A percentile compares a stretch with the other conserved stretches of the same genome.
phyloP scores from a whole-genome alignment of 2,113 vertebrate species.

The Panurus biarmicus region DNA sequence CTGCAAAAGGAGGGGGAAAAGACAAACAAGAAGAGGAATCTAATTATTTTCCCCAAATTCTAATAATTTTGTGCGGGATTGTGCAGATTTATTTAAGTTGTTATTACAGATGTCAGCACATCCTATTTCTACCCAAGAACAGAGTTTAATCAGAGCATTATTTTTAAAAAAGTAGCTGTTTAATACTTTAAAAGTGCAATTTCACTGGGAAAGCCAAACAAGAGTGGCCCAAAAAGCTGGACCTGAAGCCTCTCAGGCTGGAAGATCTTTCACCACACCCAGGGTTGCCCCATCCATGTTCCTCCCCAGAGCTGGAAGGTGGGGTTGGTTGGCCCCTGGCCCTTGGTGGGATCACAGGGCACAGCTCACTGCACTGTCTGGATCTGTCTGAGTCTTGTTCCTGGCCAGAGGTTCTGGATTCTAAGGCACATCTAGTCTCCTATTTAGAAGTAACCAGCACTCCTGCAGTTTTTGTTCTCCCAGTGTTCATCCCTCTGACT shows the following conservation, averaged over 20 bases:
- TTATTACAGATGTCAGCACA: neutral
- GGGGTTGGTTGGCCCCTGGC: too few relatives aligned
- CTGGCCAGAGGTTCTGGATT: neutral
- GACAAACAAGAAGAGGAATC: neutral
- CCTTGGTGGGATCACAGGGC: neutral
- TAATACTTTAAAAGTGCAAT: neutral
- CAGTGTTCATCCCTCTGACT: neutral
- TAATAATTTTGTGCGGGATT: neutral
- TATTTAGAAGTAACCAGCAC: neutral
- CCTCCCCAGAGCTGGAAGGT: neutral
- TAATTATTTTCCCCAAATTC: neutral
- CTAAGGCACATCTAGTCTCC: neutral
- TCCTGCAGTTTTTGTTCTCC: neutral
- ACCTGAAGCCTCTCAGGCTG: neutral
- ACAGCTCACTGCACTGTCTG: neutral
- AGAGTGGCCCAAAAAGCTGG: neutral
- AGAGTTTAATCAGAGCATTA: neutral
- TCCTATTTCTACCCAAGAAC: neutral
- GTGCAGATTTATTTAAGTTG: neutral
- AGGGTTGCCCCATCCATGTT: neutral
- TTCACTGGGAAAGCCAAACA: neutral
- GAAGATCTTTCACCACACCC: neutral
- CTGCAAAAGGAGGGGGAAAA: neutral
- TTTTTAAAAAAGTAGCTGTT: neutral
- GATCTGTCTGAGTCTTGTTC: neutral